phyloP scores from a whole-genome alignment of 1,140 invertebrate species.

The Camponotus floridanus region DNA sequence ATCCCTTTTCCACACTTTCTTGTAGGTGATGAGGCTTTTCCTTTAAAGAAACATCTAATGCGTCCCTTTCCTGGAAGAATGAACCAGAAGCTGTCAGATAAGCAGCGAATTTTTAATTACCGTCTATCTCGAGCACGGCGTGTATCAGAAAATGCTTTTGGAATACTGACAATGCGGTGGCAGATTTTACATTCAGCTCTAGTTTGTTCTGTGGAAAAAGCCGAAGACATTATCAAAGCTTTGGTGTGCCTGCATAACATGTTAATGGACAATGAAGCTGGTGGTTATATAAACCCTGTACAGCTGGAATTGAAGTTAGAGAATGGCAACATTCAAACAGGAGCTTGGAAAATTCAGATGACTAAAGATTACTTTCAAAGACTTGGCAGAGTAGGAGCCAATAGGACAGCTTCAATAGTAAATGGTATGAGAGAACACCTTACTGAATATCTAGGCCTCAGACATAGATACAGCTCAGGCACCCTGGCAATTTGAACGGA shows the following conservation, averaged over 20 bases:
- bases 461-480: background rate
- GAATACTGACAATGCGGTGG: conserved; percentile 11
- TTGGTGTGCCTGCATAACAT: too few species aligned
- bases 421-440: conserved; percentile 11
- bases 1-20: too few species aligned
- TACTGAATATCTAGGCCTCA: background rate
- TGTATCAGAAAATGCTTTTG: conserved; percentile 31
- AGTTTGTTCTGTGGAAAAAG: conserved; percentile 7
- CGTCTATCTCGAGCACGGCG: too few species aligned
- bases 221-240: too few species aligned
- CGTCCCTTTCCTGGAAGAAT: too few species aligned
- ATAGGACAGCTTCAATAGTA: conserved; percentile 18
- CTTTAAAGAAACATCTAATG: too few species aligned
- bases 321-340: conserved; percentile 5
- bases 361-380: conserved; percentile 12
- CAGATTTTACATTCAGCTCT: conserved; percentile 7
- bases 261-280: too few species aligned
- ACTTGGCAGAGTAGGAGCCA: conserved; percentile 23
- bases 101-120: too few species aligned
- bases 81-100: too few species aligned
- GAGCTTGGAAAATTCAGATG: background rate
- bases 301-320: conserved; percentile 2
- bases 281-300: background rate
- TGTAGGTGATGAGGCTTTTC: too few species aligned
- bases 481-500: conserved; percentile 2